Conservation (phyloP, 1,140 invertebrate genomes). For the Caenorhabditis inopinata region DNA sequence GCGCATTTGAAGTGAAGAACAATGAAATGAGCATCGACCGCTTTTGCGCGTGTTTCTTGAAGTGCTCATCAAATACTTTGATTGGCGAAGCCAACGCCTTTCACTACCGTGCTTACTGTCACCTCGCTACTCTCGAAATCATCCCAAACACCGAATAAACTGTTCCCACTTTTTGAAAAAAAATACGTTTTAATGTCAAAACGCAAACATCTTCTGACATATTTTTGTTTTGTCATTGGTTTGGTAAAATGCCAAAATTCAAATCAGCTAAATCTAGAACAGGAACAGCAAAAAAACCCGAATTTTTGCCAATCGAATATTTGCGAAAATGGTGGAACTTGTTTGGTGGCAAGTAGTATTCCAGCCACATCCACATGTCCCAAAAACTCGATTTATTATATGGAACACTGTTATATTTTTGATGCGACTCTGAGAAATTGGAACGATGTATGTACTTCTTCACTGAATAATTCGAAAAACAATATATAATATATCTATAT, state of each 20-base stretch:
- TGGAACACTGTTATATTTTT: background rate
- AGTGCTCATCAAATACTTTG: constrained; percentile 26
- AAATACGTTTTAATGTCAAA: background rate
- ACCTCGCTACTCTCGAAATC: background rate
- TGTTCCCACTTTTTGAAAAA: background rate
- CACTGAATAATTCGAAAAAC: too few species aligned
- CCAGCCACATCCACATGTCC: background rate
- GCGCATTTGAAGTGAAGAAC: too few species aligned
- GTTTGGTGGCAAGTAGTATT: background rate
- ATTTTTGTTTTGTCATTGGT: background rate
- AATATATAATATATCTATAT: too few species aligned
- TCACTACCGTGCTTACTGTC: background rate
- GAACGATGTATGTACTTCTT: constrained; percentile 15
- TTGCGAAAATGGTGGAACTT: background rate
- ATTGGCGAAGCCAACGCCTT: constrained; percentile 4
- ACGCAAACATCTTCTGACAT: background rate
- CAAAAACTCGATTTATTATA: background rate
- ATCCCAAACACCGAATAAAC: background rate
- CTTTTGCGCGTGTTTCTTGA: background rate
- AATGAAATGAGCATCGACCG: background rate
- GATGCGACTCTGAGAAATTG: background rate
- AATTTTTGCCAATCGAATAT: background rate
- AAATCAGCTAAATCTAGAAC: too few species aligned
- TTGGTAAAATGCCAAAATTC: background rate
- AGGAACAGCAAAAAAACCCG: too few species aligned